Percentiles rank a stretch among this genome's conserved stretches.
Conservation (phyloP, 2,888 invertebrate species). For the Drosophila testacea region DNA sequence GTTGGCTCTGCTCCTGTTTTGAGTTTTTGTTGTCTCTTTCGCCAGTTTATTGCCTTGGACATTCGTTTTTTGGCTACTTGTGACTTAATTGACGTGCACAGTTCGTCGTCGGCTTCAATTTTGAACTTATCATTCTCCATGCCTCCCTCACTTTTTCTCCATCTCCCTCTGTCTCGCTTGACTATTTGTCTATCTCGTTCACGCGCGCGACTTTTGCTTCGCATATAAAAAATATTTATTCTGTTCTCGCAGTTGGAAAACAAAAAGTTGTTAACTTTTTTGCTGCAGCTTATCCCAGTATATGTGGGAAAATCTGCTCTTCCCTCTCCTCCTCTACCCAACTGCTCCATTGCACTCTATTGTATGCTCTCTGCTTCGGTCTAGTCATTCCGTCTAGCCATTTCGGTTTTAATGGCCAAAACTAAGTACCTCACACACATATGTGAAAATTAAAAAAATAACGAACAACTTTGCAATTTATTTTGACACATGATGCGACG, state of each 20-base stretch:
- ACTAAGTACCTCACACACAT: conserved; percentile 53
- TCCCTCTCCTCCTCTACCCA: not conserved
- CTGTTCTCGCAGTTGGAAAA: conserved; percentile 39
- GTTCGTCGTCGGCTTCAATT: conserved; percentile 57
- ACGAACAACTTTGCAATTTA: conserved; percentile 51
- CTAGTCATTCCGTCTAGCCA: conserved; percentile 31
- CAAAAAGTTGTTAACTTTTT: conserved; percentile 61
- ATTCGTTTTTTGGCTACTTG: conserved; percentile 32
- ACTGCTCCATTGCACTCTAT: conserved; percentile 6
- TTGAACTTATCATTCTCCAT: conserved; percentile 47
- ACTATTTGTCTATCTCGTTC: not conserved
- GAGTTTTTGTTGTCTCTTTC: conserved; percentile 23
- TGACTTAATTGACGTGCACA: conserved; percentile 67
- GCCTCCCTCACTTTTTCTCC: not conserved
- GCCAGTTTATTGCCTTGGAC: conserved; percentile 49
- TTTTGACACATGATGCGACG: conserved; percentile 58
- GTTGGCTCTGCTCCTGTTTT: conserved; percentile 8
- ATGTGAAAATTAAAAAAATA: conserved; percentile 35
- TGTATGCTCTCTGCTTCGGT: conserved; percentile 7
- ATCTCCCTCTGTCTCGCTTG: not conserved
- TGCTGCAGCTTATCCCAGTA: conserved; percentile 32
- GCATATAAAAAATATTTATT: conserved; percentile 50
- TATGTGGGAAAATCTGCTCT: conserved; percentile 42
- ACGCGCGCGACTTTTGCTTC: conserved; percentile 12
- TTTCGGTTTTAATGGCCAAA: conserved; percentile 51